Base-by-base conservation (phyloP, 2,113 vertebrate species). In the Rhea americana region DNA sequence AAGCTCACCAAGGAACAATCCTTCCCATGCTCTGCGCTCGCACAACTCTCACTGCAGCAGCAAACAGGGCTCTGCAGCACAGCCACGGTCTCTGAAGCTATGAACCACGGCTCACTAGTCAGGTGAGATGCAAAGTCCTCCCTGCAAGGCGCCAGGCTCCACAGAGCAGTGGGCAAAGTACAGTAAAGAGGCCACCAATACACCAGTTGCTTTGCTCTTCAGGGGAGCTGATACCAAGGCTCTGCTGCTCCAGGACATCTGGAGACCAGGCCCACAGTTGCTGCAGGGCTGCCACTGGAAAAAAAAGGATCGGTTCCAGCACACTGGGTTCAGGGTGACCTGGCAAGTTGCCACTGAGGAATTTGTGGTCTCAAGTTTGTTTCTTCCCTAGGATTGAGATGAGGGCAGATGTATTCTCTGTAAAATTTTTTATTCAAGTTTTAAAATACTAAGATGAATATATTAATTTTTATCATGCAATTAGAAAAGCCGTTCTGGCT, bases 41-140 rank as follows among this genome's bases (percentile, higher is more conserved):
- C 21, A 21, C 0, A 0, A 70, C 8, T 58, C 19, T 37, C 43
- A 9, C 63, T 35, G 70, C 61, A 63, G 80, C 75, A 78, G 84
- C 63, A 65, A 48, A 13, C 70, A 61, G 58, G 41, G 70, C 82
- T 85, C 74, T 45, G 28, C 59, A 56, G 58, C 45, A 41, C 73
- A 47, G 79, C 26, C 1, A 1, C 26, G 78, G 56, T 30, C 82
- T 43, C 18, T 19, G 62, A 83, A 39, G 67, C 90, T 0, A 1
- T 51, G 41, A 87, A 16, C 70, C 80, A 24, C 4, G 24, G 63
- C 63, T 72, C 79, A 72, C 58, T 56, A 67, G 20, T 56, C 35
- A 50, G 0, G 0, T 2, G 12, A 82, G 70, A 80, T 39, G 7
- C 1, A 2, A 39, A 62, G 30, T 51, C 35, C 74, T 84, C 41